Evolutionary conservation across 2,888 invertebrate genomes (phyloP).

Genomic region (Carabus problematicus): DNA sequence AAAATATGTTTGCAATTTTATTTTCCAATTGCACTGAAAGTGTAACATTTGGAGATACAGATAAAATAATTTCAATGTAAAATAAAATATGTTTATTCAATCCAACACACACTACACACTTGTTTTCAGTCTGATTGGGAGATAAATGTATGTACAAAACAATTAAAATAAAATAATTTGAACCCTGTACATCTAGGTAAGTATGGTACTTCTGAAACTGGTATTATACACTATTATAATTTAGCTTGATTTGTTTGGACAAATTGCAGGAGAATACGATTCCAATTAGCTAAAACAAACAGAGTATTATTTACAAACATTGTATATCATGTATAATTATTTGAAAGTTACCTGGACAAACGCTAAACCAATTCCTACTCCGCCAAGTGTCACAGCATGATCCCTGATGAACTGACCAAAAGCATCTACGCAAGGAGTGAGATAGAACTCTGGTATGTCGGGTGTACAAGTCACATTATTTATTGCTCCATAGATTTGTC

Average conservation of each 20-base stretch:
- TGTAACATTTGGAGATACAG: neutral
- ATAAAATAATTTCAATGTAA: too few species aligned
- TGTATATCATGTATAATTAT: constrained; percentile 22
- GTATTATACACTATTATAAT: constrained; percentile 71
- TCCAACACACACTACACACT: constrained; percentile 4
- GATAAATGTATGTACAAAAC: constrained; percentile 26
- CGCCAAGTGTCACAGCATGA: constrained; percentile 79
- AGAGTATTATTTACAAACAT: constrained; percentile 2
- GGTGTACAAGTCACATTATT: constrained; percentile 56
- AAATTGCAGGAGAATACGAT: constrained; percentile 91
- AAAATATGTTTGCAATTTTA: neutral
- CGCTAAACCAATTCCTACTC: constrained; percentile 83
- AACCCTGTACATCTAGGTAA: neutral
- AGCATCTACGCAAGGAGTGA: constrained; percentile 69
- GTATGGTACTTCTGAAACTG: constrained; percentile 55
- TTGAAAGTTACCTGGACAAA: constrained; percentile 75
- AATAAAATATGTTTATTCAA: constrained; percentile 23
- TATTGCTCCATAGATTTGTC: constrained; percentile 59
- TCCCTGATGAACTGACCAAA: constrained; percentile 71
- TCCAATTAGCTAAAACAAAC: constrained; percentile 76
- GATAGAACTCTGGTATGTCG: constrained; percentile 58
- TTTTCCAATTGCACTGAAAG: neutral
- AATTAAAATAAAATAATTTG: constrained; percentile 1
- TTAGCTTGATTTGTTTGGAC: constrained; percentile 87
- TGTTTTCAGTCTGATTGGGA: constrained; percentile 25